Percentiles rank a stretch among this genome's conserved stretches.
Evolutionary conservation across 2,113 vertebrate species (phyloP).

Genomic region (Ciconia boyciana): DNA sequence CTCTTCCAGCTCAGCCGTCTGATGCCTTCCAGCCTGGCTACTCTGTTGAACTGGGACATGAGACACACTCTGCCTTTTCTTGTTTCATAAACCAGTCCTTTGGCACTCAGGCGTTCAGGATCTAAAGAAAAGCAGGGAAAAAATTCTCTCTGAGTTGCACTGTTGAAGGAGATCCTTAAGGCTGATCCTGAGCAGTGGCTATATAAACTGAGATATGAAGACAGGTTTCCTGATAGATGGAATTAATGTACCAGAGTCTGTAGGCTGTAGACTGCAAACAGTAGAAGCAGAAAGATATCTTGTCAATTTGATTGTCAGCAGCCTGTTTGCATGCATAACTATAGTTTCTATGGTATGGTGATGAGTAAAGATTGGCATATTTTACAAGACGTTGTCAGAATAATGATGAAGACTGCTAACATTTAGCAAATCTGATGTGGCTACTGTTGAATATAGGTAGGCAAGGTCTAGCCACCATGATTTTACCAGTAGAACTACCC

Average conservation of each 20-base stretch:
- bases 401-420: not conserved
- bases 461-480: not conserved
- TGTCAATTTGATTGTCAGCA: constrained; percentile 21
- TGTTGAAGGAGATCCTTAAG: not conserved
- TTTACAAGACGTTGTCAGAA: not conserved
- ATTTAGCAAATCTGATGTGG: not conserved
- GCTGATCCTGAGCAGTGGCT: not conserved
- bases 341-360: not conserved
- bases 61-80: not conserved
- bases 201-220: not conserved
- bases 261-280: not conserved
- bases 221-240: not conserved
- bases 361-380: not conserved
- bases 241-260: not conserved
- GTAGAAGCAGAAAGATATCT: not conserved
- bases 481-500: not conserved
- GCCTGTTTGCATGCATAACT: not conserved
- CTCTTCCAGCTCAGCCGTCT: not conserved
- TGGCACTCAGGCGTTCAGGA: not conserved
- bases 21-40: not conserved
- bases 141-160: not conserved
- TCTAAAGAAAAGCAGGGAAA: not conserved
- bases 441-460: not conserved
- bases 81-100: not conserved
- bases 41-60: not conserved